These are phyloP conservation scores for Punctoribates punctum DNA, from an alignment of 2,888 invertebrate species.

Conservation along the genomic window DNA sequence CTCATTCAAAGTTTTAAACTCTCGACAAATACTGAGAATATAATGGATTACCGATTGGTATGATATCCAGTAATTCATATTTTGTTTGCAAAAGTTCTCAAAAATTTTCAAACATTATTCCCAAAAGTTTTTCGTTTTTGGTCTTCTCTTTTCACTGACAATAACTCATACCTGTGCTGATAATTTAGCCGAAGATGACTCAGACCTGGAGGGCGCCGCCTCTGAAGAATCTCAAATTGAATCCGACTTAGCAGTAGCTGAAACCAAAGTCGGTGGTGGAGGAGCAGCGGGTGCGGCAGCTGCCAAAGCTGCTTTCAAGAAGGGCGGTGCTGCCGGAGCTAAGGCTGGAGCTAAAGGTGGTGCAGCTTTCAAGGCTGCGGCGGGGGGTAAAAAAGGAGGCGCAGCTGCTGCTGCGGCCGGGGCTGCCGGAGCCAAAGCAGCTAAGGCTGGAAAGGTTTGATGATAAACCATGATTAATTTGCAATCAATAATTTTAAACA, in stretches of 20 bases:
- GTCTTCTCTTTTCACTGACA: background rate
- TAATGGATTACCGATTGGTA: constrained; percentile 33
- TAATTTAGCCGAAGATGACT: background rate
- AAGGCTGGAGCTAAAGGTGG: constrained; percentile 39
- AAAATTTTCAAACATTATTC: background rate
- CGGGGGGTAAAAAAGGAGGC: constrained; percentile 28
- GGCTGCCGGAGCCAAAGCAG: constrained; percentile 15
- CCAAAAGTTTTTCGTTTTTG: background rate
- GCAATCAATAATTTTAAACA: background rate
- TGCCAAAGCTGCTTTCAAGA: constrained; percentile 35
- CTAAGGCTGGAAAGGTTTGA: constrained; percentile 17
- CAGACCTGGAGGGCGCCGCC: background rate
- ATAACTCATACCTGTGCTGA: constrained; percentile 21
- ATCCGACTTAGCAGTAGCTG: constrained; percentile 27
- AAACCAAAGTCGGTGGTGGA: background rate
- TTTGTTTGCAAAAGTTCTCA: background rate
- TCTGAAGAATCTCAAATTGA: constrained; percentile 26
- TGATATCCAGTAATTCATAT: background rate
- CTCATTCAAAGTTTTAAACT: background rate
- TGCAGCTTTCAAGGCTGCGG: constrained; percentile 30
- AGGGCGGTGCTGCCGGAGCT: constrained; percentile 33
- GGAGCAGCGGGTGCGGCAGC: constrained; percentile 37
- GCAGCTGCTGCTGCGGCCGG: constrained; percentile 35
- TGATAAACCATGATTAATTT: background rate
- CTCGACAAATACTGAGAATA: background rate